Conservation (phyloP, 2,113 vertebrate species). For the Chionomys nivalis region DNA sequence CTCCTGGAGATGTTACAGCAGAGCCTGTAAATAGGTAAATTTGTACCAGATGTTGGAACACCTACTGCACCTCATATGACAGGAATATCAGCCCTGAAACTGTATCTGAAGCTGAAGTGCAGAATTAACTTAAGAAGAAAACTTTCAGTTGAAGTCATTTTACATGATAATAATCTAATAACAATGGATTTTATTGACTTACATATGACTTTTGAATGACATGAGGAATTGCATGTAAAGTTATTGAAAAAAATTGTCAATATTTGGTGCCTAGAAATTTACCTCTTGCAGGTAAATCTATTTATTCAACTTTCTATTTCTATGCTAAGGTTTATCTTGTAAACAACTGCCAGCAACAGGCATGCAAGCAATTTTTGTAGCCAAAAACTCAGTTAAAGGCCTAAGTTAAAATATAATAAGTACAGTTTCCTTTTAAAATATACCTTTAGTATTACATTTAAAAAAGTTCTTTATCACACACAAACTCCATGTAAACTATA, state of each 20-base stretch:
- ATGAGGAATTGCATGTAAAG: background rate
- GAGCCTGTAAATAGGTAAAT: background rate
- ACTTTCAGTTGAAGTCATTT: background rate
- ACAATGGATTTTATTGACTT: background rate
- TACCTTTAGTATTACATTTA: background rate
- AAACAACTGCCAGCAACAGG: background rate
- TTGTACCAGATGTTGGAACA: background rate
- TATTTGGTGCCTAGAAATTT: background rate
- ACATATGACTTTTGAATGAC: background rate
- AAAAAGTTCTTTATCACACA: background rate
- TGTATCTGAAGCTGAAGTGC: background rate
- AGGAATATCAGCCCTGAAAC: background rate
- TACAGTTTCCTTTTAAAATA: background rate
- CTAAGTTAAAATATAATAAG: background rate
- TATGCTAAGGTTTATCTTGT: background rate
- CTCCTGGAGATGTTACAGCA: background rate
- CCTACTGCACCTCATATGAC: background rate
- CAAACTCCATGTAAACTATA: background rate
- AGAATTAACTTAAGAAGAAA: background rate
- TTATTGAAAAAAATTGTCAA: background rate
- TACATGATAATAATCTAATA: background rate
- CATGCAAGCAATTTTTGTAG: background rate
- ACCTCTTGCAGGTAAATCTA: background rate
- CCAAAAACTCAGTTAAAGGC: background rate
- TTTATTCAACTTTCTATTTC: background rate